Conservation (phyloP, 2,113 vertebrate genomes). For the Dolichotis patagonum region DNA sequence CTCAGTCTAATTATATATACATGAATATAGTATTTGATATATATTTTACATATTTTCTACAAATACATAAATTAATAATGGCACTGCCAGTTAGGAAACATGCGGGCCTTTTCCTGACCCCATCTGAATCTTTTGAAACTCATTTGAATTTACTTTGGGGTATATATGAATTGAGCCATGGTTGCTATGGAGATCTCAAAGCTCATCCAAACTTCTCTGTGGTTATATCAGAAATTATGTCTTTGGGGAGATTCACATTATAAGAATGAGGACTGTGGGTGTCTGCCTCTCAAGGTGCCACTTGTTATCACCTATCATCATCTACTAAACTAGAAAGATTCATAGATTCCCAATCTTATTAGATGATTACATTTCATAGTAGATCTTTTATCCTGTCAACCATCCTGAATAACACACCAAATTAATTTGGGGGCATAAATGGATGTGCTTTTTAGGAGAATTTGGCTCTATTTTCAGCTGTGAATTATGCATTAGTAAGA, state of each 20-base stretch:
- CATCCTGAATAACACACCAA: conserved; percentile 74
- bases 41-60: conserved; percentile 46
- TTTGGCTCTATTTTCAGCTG: conserved; percentile 80
- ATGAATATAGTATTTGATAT: conserved; percentile 21
- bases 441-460: conserved; percentile 76
- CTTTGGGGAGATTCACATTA: conserved; percentile 83
- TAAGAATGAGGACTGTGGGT: conserved; percentile 82
- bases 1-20: conserved; percentile 55
- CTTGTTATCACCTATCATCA: conserved; percentile 80
- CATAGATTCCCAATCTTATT: conserved; percentile 75
- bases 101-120: conserved; percentile 71
- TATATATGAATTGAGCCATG: conserved; percentile 80
- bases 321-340: conserved; percentile 79
- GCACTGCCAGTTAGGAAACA: conserved; percentile 16
- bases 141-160: conserved; percentile 75
- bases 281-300: conserved; percentile 82
- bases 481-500: conserved; percentile 79
- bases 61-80: conserved; percentile 44
- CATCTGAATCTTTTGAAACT: conserved; percentile 64
- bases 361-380: conserved; percentile 78
- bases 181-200: conserved; percentile 87
- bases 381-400: conserved; percentile 80
- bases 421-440: conserved; percentile 80
- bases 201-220: conserved; percentile 83
- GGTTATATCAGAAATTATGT: conserved; percentile 82